A percentile compares a stretch with the other conserved stretches of the same genome.
Conservation (phyloP, 2,797 vertebrate genomes). For the Falco rusticolus region DNA sequence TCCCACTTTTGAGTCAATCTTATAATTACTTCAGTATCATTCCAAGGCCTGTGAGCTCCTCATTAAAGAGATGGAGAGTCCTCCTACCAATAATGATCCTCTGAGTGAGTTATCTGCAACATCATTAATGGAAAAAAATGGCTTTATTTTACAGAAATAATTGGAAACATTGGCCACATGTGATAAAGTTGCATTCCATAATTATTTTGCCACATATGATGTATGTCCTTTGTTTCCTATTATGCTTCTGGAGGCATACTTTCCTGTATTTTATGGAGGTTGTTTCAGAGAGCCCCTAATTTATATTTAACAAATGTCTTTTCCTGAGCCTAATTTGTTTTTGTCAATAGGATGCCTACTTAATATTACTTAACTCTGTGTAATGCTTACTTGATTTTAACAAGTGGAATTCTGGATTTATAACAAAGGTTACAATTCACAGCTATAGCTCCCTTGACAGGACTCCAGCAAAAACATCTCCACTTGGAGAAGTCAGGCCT, state of each 20-base stretch:
- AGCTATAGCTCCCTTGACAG: background rate
- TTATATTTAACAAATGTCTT: constrained; percentile 36
- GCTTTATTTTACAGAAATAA: constrained; percentile 61
- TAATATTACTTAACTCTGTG: constrained; percentile 13
- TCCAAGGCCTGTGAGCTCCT: constrained; percentile 26
- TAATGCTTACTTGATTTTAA: constrained; percentile 25
- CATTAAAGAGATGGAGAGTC: constrained; percentile 56
- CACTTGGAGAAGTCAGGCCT: background rate
- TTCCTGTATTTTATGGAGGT: constrained; percentile 25
- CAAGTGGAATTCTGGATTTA: background rate
- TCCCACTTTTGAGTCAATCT: constrained; percentile 4
- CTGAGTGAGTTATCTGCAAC: constrained; percentile 46
- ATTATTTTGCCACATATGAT: constrained; percentile 62
- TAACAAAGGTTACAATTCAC: background rate
- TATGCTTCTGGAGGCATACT: background rate
- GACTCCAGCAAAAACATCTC: background rate
- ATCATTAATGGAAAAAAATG: constrained; percentile 58
- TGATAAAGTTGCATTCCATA: constrained; percentile 55
- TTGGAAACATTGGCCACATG: constrained; percentile 56
- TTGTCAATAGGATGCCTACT: background rate
- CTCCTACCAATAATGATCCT: constrained; percentile 39
- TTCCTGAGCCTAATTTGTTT: constrained; percentile 1
- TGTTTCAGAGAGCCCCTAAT: background rate
- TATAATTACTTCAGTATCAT: constrained; percentile 49
- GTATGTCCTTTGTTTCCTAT: constrained; percentile 23